Base-by-base conservation (phyloP, 2,113 vertebrate species). In the Petromus typicus region DNA sequence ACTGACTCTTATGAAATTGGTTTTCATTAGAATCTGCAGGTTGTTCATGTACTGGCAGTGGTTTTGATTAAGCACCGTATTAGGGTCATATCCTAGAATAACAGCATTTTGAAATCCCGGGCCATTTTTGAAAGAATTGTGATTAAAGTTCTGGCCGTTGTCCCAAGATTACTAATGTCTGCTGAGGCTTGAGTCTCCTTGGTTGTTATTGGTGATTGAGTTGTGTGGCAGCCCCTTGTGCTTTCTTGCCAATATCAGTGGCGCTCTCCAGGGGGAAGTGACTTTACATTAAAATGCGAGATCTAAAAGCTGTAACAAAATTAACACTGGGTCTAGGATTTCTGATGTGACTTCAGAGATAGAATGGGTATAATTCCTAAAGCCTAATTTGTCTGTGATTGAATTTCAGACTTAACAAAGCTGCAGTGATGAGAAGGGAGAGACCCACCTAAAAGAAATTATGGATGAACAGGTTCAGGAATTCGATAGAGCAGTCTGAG, bases 361-460 rank as follows among this genome's bases (percentile, higher is more conserved):
- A 8, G 57, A 40, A 40, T 88, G 97, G 96, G 97, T 94, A 98
- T 98, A 98, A 97, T 99, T 98, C 98, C 96, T 90, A 83, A 97
- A 97, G 80, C 96, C 98, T 98, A 99, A 99, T 99, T 99, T 97
- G 98, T 96, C 98, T 98, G 98, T 99, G 99, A 99, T 99, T 99
- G 98, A 98, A 99, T 99, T 99, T 63, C 91, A 61, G 97, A 67
- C 98, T 97, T 98, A 98, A 98, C 98, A 98, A 98, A 98, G 97
- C 95, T 73, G 93, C 96, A 95, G 81, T 97, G 97, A 98, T 96
- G 94, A 97, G 98, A 98, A 98, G 94, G 96, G 97, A 97, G 97
- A 94, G 96, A 85, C 11, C 97, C 97, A 96, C 97, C 94, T 91
- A 23, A 85, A 95, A 40, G 96, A 97, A 97, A 98, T 98, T 96